phyloP scores from a whole-genome alignment of 2,113 vertebrate species.

The Chloebia gouldiae region DNA sequence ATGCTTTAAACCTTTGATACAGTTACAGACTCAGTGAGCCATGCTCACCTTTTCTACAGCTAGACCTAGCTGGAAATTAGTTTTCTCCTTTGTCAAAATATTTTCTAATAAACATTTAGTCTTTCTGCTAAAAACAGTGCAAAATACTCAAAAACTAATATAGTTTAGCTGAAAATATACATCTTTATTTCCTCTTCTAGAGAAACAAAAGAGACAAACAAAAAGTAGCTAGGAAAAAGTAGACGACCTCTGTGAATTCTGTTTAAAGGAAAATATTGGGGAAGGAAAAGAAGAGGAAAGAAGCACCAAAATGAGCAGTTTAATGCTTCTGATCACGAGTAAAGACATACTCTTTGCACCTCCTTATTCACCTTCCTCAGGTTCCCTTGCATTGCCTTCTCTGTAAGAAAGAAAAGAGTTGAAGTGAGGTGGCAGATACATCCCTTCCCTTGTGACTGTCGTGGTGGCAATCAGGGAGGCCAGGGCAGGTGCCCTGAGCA shows the following conservation, averaged over 20 bases:
- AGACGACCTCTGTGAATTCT: neutral
- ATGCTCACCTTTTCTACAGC: neutral
- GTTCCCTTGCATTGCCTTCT: neutral
- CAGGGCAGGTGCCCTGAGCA: neutral
- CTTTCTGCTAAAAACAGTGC: neutral
- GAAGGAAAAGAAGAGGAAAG: neutral
- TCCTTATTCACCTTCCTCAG: neutral
- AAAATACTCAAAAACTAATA: neutral
- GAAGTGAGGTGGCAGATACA: neutral
- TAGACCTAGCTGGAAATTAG: neutral
- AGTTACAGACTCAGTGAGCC: neutral
- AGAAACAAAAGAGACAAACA: neutral
- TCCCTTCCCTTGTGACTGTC: neutral
- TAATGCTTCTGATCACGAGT: neutral
- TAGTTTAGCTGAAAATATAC: neutral
- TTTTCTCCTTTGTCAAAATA: neutral
- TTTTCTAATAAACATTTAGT: conserved; percentile 13
- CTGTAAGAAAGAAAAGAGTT: neutral
- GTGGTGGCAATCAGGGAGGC: neutral
- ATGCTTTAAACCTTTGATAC: conserved; percentile 17
- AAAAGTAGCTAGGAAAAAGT: neutral
- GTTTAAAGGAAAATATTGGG: neutral
- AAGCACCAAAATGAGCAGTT: neutral
- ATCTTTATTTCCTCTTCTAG: neutral
- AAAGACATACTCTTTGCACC: neutral